Percentiles rank a stretch among this genome's conserved stretches.
Evolutionary conservation across 2,888 invertebrate species (phyloP).

Genomic region (Candidula unifasciata): DNA sequence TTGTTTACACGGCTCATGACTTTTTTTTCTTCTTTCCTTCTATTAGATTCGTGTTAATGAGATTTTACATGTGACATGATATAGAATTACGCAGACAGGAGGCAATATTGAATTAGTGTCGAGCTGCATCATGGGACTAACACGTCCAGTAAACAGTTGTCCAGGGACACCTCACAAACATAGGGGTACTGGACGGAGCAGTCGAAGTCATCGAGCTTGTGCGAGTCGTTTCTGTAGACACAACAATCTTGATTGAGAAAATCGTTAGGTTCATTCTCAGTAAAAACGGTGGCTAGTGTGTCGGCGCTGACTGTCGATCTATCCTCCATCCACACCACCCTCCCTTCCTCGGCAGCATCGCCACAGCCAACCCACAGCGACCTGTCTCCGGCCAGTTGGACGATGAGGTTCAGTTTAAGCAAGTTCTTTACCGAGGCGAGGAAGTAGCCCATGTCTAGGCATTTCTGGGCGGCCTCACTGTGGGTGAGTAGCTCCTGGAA

Average conservation of each 20-base stretch:
- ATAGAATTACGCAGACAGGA: no score
- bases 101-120: no score
- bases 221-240: not conserved
- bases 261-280: not conserved
- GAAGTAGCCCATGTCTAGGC: not conserved
- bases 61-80: not conserved
- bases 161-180: not conserved
- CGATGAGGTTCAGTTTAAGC: not conserved
- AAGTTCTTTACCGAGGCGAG: not conserved
- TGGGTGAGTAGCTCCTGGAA: not conserved
- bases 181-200: not conserved
- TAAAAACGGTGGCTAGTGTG: not conserved
- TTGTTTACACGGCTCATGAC: no score
- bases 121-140: not conserved
- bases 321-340: not conserved
- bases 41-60: no score
- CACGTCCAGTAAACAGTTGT: not conserved
- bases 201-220: not conserved
- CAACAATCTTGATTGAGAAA: not conserved
- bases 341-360: not conserved
- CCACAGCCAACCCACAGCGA: constrained; percentile 7
- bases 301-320: not conserved
- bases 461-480: not conserved
- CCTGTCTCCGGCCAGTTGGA: not conserved
- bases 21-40: no score